Evolutionary conservation across 2,888 invertebrate genomes (phyloP), one percentile per base, ranked within the genome.

Genomic region (Gibbula magus): DNA sequence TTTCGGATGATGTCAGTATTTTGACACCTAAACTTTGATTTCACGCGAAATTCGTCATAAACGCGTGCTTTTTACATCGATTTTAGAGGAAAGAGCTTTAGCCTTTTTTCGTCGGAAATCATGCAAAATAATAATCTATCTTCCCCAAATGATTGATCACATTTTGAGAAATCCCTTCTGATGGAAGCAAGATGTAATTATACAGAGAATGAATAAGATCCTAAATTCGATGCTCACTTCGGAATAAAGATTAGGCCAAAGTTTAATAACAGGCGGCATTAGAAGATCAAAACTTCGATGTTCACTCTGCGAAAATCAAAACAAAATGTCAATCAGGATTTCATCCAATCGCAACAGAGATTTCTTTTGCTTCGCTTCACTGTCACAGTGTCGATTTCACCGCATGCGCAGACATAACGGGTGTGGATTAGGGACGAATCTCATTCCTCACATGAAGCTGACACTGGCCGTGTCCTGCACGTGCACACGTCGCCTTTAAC

Each of bases 161-260:
- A 35, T 70, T 70, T 39, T 70, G 70, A 70, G 70, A 70, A 70
- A 70, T 70, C 20, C 70, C 35, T 32, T 32, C 35, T 70, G 70
- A 70, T 70, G 35, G 70, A 35, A 70, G 70, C 35, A 70, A 39
- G 70, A 32, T 70, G 70, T 70, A 70, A 70, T 70, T 70, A 70
- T 35, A 39, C 70, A 70, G 70, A 35, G 35, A 70, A 29, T 39
- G 70, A 70, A 70, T 32, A 70, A 70, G 70, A 70, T 70, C 70
- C 35, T 70, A 32, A 32, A 70, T 70, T 70, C 70, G 70, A 70
- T 70, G 70, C 35, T 70, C 70, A 70, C 70, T 70, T 35, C 35
- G 39, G 70, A 70, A 70, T 70, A 70, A 70, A 70, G 70, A 70
- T 70, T 70, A 70, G 70, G 70, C 70, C 70, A 70, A 70, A 70